phyloP scores from a whole-genome alignment of 1,140 invertebrate species.

The Pomacea maculata region DNA sequence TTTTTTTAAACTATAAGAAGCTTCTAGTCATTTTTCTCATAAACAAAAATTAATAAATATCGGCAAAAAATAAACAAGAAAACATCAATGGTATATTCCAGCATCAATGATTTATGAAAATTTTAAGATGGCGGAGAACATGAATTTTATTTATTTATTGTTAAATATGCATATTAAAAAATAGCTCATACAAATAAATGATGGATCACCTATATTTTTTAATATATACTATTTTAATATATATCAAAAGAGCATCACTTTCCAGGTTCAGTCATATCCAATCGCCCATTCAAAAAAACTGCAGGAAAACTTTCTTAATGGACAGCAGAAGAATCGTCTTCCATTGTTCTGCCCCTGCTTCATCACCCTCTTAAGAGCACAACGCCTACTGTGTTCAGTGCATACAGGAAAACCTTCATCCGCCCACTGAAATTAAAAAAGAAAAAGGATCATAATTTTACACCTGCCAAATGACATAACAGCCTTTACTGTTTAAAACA shows the following conservation, averaged over 20 bases:
- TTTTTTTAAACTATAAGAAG: neutral
- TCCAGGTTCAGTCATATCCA: constrained; percentile 27
- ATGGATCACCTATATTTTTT: too few species aligned
- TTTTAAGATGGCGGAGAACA: too few species aligned
- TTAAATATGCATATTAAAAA: too few species aligned
- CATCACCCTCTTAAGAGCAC: constrained; percentile 44
- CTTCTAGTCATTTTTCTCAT: neutral
- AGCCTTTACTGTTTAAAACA: too few species aligned
- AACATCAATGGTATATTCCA: neutral
- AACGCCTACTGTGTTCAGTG: constrained; percentile 46
- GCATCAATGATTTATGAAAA: too few species aligned
- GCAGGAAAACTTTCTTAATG: constrained; percentile 48
- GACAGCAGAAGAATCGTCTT: constrained; percentile 50
- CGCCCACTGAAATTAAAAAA: constrained; percentile 52
- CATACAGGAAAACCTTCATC: constrained; percentile 54
- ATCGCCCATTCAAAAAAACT: constrained; percentile 55
- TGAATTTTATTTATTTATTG: too few species aligned
- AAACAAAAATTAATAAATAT: neutral
- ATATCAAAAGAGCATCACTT: too few species aligned
- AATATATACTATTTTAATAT: too few species aligned
- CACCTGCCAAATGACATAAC: too few species aligned
- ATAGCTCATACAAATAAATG: too few species aligned
- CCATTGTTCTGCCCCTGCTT: constrained; percentile 57
- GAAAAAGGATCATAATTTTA: neutral
- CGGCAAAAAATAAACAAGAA: neutral